Evolutionary conservation across 1,140 invertebrate species (phyloP).

Genomic region (Branchinecta lynchi): DNA sequence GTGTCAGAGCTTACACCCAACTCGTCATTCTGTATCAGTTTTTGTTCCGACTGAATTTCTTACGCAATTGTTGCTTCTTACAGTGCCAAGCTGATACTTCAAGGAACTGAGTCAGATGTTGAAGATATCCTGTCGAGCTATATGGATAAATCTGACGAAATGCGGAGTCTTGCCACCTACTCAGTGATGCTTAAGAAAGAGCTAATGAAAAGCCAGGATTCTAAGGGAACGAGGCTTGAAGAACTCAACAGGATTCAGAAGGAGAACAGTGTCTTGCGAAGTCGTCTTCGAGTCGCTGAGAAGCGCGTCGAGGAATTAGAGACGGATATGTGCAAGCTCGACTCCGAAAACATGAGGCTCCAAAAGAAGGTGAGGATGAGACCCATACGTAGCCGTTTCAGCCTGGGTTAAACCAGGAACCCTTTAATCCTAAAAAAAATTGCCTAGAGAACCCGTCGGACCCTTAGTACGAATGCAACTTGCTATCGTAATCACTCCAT

Average conservation of each 20-base stretch:
- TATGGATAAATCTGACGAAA: background rate
- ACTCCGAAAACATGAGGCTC: background rate
- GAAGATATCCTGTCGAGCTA: background rate
- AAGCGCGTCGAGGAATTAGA: background rate
- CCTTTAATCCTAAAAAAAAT: no score
- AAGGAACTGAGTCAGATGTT: background rate
- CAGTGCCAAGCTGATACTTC: background rate
- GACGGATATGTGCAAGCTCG: background rate
- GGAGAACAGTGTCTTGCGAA: background rate
- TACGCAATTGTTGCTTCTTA: background rate
- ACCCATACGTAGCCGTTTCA: no score
- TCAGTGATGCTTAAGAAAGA: background rate
- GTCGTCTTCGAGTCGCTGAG: background rate
- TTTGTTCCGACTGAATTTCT: no score
- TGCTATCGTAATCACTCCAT: no score
- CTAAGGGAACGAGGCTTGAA: background rate
- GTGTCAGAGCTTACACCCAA: no score
- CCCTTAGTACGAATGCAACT: no score
- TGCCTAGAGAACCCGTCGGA: no score
- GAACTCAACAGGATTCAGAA: background rate
- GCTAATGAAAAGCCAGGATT: background rate
- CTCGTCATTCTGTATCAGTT: no score
- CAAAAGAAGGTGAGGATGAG: background rate
- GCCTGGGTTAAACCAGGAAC: no score
- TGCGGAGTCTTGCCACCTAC: background rate